Conservation (phyloP, 1,140 invertebrate genomes). For the Drosophila takahashii region DNA sequence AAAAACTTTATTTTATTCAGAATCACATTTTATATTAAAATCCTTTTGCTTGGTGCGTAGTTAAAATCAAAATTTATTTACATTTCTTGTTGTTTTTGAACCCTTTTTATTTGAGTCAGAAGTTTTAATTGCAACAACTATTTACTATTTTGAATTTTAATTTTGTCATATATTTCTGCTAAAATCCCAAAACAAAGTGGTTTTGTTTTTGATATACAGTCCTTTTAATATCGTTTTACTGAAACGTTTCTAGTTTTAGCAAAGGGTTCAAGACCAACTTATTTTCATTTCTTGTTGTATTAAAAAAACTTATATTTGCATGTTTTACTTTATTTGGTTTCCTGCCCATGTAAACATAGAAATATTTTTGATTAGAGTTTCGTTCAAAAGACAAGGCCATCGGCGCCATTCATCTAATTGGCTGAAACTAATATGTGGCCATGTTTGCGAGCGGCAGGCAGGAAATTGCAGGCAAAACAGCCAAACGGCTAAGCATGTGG, state of each 20-base stretch:
- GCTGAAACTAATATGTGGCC: constrained; percentile 59
- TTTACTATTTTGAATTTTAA: too few species aligned
- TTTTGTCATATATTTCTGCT: too few species aligned
- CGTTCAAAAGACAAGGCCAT: constrained; percentile 4
- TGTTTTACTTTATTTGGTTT: not conserved
- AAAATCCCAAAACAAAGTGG: too few species aligned
- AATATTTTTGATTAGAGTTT: constrained; percentile 19
- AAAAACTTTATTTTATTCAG: not conserved
- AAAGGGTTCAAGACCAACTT: too few species aligned
- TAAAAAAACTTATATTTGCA: not conserved
- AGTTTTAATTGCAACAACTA: too few species aligned
- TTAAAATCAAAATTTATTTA: not conserved
- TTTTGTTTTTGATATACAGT: too few species aligned
- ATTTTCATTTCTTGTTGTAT: not conserved
- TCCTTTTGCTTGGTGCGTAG: not conserved
- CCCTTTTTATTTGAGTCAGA: too few species aligned
- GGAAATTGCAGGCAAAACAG: constrained; percentile 20
- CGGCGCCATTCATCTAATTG: constrained; percentile 40
- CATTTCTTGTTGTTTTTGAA: not conserved
- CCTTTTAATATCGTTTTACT: too few species aligned
- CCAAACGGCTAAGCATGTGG: constrained; percentile 47
- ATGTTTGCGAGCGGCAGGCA: constrained; percentile 29
- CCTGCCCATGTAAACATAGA: not conserved
- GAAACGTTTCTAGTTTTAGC: too few species aligned
- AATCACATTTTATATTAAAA: not conserved